A percentile compares a stretch with the other conserved stretches of the same genome.
Evolutionary conservation across 2,888 invertebrate genomes (phyloP).

Genomic region (Lochmaea capreae): DNA sequence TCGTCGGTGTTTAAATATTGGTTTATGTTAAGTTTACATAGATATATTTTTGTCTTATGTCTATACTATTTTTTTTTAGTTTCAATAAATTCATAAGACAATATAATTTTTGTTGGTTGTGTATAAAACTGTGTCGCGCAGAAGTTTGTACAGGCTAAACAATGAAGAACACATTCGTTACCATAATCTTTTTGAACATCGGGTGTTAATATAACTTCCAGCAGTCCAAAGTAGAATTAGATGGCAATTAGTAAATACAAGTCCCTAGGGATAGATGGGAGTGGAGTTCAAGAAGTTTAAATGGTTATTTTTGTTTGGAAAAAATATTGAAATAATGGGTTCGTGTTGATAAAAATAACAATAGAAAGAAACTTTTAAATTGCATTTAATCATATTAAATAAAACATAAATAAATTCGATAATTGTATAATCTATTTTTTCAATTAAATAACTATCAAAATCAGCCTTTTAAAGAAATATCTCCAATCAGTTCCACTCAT

Average conservation of each 20-base stretch:
- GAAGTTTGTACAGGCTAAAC: neutral
- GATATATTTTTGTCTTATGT: constrained; percentile 17
- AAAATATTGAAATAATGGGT: no score
- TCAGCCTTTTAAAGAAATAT: constrained; percentile 28
- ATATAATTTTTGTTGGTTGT: neutral
- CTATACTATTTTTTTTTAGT: constrained; percentile 19
- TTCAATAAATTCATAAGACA: constrained; percentile 18
- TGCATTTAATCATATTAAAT: constrained; percentile 8
- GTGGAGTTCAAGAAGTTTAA: no score
- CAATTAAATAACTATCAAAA: constrained; percentile 20
- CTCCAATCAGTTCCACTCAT: constrained; percentile 61
- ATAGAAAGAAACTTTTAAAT: neutral
- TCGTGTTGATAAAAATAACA: no score
- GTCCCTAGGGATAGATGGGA: no score
- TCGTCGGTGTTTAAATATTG: constrained; percentile 8
- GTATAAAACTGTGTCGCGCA: neutral
- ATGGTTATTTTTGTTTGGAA: no score
- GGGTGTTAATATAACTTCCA: no score
- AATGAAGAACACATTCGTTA: neutral
- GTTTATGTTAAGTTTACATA: constrained; percentile 29
- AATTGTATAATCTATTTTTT: constrained; percentile 8
- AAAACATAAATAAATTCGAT: constrained; percentile 17
- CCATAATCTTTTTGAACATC: no score
- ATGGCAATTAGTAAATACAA: no score
- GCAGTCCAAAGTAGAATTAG: no score